Evolutionary conservation across 2,888 invertebrate genomes (phyloP).

Genomic region (Atrina japonica): DNA sequence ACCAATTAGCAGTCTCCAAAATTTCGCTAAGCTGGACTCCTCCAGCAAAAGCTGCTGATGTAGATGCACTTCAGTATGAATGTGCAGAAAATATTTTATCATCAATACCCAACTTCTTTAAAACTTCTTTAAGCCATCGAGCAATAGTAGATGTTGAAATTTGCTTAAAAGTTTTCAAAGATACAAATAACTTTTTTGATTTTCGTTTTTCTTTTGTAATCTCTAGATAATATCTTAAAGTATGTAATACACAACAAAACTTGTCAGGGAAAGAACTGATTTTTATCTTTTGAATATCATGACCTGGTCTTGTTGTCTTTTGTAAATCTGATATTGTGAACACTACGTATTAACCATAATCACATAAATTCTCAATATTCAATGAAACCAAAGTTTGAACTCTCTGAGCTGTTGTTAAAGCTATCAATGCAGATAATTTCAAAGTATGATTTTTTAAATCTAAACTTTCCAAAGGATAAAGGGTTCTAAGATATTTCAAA

Average conservation of each 20-base stretch:
- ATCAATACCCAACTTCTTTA: conserved; percentile 30
- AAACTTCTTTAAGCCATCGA: conserved; percentile 39
- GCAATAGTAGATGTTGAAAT: conserved; percentile 28
- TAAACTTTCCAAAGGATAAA: conserved; percentile 6
- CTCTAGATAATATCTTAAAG: conserved; percentile 33
- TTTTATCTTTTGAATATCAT: neutral
- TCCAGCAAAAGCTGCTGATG: conserved; percentile 25
- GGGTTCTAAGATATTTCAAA: no score
- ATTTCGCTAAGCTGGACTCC: conserved; percentile 10
- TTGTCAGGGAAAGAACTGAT: conserved; percentile 12
- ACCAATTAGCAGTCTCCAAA: conserved; percentile 13
- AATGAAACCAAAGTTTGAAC: conserved; percentile 30
- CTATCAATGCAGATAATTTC: conserved; percentile 1
- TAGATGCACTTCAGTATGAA: conserved; percentile 23
- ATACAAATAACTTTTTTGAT: conserved; percentile 37
- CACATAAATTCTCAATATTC: conserved; percentile 33
- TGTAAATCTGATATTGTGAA: no score
- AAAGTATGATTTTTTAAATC: neutral
- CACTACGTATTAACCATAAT: no score
- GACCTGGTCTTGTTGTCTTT: conserved; percentile 29
- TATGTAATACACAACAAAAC: no score
- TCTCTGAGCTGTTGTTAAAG: conserved; percentile 28
- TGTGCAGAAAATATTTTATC: conserved; percentile 23
- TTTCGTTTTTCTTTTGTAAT: no score
- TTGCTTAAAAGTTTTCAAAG: conserved; percentile 39